Base-by-base conservation (phyloP, 2,797 vertebrate species). In the Siniperca scherzeri region DNA sequence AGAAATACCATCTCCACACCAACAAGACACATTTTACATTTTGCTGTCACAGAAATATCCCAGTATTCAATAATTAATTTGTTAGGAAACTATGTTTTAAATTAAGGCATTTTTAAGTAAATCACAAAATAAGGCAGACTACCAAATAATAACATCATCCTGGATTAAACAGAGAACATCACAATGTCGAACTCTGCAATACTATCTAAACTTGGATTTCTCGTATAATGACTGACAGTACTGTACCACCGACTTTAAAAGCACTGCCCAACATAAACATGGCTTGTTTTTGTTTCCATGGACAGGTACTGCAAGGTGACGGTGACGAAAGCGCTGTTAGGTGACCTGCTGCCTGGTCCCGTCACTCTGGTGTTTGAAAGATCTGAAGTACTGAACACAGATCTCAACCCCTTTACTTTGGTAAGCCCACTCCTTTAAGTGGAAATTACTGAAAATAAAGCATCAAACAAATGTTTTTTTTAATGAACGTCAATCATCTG, bases 361-460 rank as follows among this genome's bases (percentile, higher is more conserved):
- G 99, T 99, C 67, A 99, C 99, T 0, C 89, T 99, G 73, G 98
- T 99, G n/a, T 92, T 99, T 11, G 91, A 97, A 72, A 95, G 98
- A 11, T 97, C 97, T 0, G 94, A 96, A 7, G 90, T 89, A 0
- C 96, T 99, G 1, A 99, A 99, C 75, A 73, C 89, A 13, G 97
- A 98, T 65, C 90, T 99, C 77, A 99, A 99, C 74, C 98, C 98
- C 0, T 99, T 98, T 81, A 99, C 98, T 0, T 92, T 95, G 13
- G 99, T 99, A 85, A 92, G 97, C 89, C 22, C 42, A 5, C 44
- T 30, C 22, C 5, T 73, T 57, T 25, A 4, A 6, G 3, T 36
- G 2, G 13, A 21, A 14, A 3, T 4, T 2, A 4, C 50, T 19
- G 25, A 30, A 40, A 33, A 59, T 17, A 38, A 59, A 60, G 55